Evolutionary conservation across 2,797 vertebrate species (phyloP), one percentile per base, ranked within the genome.

Genomic region (Australoheros facetus): DNA sequence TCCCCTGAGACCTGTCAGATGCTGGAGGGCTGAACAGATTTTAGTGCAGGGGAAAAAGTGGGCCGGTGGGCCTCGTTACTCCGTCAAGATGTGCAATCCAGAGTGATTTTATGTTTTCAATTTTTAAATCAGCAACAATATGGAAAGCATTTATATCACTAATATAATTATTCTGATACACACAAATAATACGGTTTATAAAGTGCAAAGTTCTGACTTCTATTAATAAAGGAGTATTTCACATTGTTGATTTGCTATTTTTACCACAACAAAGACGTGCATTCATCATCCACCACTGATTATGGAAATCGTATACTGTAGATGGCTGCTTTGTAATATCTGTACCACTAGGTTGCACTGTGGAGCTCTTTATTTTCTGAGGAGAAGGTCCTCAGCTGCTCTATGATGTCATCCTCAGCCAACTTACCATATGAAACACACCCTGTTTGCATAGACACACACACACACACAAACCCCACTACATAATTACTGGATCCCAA

Each of bases 381-480:
- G 9, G 57, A 45, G 56, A 66, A 80, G 48, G 48, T 55, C 66
- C 69, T 81, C 1, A 14, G 37, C 62, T 60, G 53, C 42, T 51
- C 23, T 56, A 92, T 91, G 90, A 93, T 86, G 91, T 93, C 85
- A 93, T 92, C 83, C 42, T 79, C 66, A 73, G 81, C 58, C 56
- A 79, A 84, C 83, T 89, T 83, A 88, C 93, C 91, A 87, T 83
- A 87, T 91, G 88, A 90, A 84, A 89, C 90, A 83, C 88, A 85
- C 86, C 74, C 79, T 83, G n/a, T 87, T 78, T 72, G 73, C 87
- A 73, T 48, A 74, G 66, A 42, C 78, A 59, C 80, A 73, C 37
- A 13, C 79, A 62, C 78, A 3, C 71, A 73, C 70, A 55, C 71
- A 75, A 74, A 64, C 60, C 21, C 64, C 79, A 57, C 59, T 56